Percentiles rank a stretch among this genome's conserved stretches.
Evolutionary conservation across 2,797 vertebrate genomes (phyloP).

Genomic region (Momotus momota): DNA sequence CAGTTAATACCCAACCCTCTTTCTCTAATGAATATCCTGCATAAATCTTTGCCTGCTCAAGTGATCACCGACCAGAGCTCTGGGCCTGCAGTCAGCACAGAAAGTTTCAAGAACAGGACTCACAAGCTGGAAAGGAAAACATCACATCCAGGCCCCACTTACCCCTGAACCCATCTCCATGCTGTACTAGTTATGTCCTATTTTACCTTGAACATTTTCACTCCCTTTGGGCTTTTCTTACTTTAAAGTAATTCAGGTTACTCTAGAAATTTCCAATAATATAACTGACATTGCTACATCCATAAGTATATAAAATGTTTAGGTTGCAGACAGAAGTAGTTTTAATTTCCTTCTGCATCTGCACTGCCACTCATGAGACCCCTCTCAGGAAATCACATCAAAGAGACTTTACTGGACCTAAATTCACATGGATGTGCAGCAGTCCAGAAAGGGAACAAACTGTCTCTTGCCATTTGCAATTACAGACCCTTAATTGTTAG

Average conservation of each 20-base stretch:
- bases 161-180: neutral
- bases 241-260: neutral
- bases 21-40: neutral
- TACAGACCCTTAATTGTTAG: neutral
- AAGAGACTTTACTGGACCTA: neutral
- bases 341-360: neutral
- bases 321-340: neutral
- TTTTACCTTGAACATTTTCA: neutral
- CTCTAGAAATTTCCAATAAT: neutral
- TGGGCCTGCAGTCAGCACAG: neutral
- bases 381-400: neutral
- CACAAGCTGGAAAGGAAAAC: neutral
- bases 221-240: neutral
- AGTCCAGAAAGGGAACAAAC: neutral
- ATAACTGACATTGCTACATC: neutral
- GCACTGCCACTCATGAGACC: neutral
- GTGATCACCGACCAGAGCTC: neutral
- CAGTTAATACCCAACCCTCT: neutral
- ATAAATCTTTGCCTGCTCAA: neutral
- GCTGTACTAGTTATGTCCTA: neutral
- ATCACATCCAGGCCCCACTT: neutral
- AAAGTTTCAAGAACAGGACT: neutral
- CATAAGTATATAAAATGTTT: neutral
- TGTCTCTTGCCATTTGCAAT: neutral
- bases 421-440: neutral